A percentile compares a stretch with the other conserved stretches of the same genome.
These are phyloP conservation scores for Halictus ligatus DNA, from an alignment of 2,888 invertebrate genomes.

Conservation along the genomic window DNA sequence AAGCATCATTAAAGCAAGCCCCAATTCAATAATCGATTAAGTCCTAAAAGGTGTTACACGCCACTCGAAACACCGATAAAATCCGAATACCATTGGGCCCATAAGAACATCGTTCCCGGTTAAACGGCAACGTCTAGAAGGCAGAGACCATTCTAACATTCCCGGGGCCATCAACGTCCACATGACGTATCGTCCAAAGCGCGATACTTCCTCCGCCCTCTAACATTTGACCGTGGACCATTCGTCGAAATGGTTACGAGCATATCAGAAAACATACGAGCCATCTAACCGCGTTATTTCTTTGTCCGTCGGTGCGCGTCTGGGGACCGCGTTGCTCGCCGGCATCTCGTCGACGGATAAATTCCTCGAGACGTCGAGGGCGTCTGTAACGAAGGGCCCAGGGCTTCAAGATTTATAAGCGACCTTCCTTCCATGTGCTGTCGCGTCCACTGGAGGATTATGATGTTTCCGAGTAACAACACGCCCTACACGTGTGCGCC, in stretches of 20 bases:
- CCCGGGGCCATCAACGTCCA: not conserved
- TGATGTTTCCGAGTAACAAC: constrained; percentile 79
- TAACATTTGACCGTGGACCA: not conserved
- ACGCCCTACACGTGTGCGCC: constrained; percentile 65
- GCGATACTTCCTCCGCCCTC: not conserved
- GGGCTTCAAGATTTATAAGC: constrained; percentile 66
- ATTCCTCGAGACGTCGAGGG: constrained; percentile 60
- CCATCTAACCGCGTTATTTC: constrained; percentile 18
- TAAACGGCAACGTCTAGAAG: not conserved
- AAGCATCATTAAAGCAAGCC: not conserved
- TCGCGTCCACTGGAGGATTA: constrained; percentile 70
- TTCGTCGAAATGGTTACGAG: constrained; percentile 32
- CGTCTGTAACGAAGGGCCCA: constrained; percentile 61
- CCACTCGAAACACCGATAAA: not conserved
- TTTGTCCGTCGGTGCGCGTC: constrained; percentile 40
- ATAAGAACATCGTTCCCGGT: not conserved
- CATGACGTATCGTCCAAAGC: not conserved
- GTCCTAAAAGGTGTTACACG: too few species aligned
- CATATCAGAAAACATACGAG: constrained; percentile 14
- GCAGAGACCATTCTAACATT: not conserved
- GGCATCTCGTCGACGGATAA: constrained; percentile 64
- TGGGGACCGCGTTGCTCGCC: constrained; percentile 36
- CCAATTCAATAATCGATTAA: not conserved
- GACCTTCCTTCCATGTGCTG: constrained; percentile 60
- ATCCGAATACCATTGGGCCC: not conserved